Conservation (phyloP, 2,797 vertebrate species). For the Adrianichthys oophorus region DNA sequence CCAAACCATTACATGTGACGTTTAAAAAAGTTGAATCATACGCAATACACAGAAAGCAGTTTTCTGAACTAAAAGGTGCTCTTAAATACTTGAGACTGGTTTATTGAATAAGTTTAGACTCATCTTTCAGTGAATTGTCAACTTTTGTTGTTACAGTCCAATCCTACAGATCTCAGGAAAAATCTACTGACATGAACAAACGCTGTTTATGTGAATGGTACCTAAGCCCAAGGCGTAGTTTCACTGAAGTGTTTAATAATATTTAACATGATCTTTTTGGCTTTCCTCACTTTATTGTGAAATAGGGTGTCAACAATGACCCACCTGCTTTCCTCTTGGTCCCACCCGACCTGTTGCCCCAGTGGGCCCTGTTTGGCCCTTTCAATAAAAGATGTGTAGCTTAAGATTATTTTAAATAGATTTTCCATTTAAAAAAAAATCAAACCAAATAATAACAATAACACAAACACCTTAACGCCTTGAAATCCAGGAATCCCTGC, state of each 20-base stretch:
- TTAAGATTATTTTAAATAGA: constrained; percentile 13
- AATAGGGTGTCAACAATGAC: constrained; percentile 31
- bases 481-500: constrained; percentile 79
- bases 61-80: not conserved
- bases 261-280: constrained; percentile 53
- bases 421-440: not conserved
- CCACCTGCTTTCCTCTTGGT: constrained; percentile 74
- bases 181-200: constrained; percentile 56
- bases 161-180: constrained; percentile 35
- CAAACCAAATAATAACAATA: not conserved
- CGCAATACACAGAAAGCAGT: constrained; percentile 1
- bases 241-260: constrained; percentile 43
- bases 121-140: constrained; percentile 46
- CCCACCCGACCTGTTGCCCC: constrained; percentile 65
- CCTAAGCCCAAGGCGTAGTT: constrained; percentile 49
- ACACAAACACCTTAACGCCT: constrained; percentile 80
- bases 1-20: constrained; percentile 22
- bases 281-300: constrained; percentile 20
- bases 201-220: constrained; percentile 66
- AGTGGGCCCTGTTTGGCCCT: constrained; percentile 72
- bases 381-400: constrained; percentile 33
- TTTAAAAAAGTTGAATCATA: constrained; percentile 9
- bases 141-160: constrained; percentile 47
- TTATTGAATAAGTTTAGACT: constrained; percentile 35
- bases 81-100: constrained; percentile 19